Evolutionary conservation across 1,140 invertebrate species (phyloP), one percentile per base, ranked within the genome.

Genomic region (Drosophila pallidifrons): DNA sequence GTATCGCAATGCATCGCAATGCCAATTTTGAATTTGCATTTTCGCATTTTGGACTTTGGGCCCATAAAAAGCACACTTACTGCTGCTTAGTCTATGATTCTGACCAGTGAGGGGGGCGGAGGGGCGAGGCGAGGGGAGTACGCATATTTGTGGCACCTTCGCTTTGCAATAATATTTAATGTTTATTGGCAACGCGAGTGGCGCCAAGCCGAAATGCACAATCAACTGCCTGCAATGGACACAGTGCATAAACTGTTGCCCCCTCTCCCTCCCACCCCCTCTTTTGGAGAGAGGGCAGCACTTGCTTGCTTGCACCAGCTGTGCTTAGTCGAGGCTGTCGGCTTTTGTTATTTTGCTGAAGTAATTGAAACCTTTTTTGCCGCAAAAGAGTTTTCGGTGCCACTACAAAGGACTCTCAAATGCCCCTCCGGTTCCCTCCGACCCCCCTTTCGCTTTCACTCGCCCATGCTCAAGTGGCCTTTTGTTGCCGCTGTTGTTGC

Each of bases 311-410:
- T 3, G 1, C 58, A 7, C 2, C 38, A 41, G 16, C 20, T 52
- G 35, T 28, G 38, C 20, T 65, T 30, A 30, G 60, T 38, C 51
- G 15, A 32, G 10, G 61, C 35, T 46, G 61, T 49, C 61, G 45
- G 63, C 69, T 66, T 58, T 66, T 72, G 52, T 58, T 65, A 49
- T 75, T 54, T 7, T 49, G 30, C 46, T 30, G 13, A 35, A 35
- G 73, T 87, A 87, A 87, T 88, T 88, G 83, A 87, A 88, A 88
- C 83, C 77, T 69, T 82, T 64, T 77, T 52, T 60, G 73, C 54
- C 65, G 65, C 75, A 47, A 61, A 68, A 30, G 38, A 65, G 63
- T 82, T 85, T 87, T 88, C 70, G 83, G 83, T 83, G 55, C 20
- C 87, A 88, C 65, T 77, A 87, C 83, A 87, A 87, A 87, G 83